Conservation (phyloP, 2,888 invertebrate genomes). For the Ypsolopha scabrella region DNA sequence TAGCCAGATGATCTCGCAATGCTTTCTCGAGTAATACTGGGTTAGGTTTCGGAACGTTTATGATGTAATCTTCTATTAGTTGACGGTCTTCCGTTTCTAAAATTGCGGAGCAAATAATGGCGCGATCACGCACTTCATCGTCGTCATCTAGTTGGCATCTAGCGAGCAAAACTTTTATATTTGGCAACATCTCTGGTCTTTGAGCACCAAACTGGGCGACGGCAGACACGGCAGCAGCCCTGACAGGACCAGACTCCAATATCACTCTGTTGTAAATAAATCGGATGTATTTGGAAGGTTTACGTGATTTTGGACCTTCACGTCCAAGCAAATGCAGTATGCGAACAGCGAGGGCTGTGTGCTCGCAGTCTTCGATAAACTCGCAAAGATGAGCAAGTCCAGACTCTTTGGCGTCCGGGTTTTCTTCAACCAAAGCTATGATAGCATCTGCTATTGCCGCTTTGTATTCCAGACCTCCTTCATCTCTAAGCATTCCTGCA, state of each 20-base stretch:
- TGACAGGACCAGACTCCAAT: slow-evolving; percentile 93
- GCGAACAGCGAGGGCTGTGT: slow-evolving; percentile 94
- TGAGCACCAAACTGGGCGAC: slow-evolving; percentile 98
- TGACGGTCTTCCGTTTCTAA: slow-evolving; percentile 77
- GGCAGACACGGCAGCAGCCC: slow-evolving; percentile 97
- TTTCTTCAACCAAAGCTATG: slow-evolving; percentile 97
- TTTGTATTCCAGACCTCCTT: slow-evolving; percentile 98
- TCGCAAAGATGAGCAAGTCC: slow-evolving; percentile 97
- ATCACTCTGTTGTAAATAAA: slow-evolving; percentile 94
- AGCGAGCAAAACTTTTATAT: slow-evolving; percentile 82
- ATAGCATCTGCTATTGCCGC: slow-evolving; percentile 98
- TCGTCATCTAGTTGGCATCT: slow-evolving; percentile 97
- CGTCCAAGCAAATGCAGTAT: slow-evolving; percentile 96
- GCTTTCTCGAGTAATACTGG: slow-evolving; percentile 91
- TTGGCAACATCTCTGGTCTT: slow-evolving; percentile 74
- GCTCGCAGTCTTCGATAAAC: slow-evolving; percentile 99
- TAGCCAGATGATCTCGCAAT: slow-evolving; percentile 83
- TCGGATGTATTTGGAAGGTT: slow-evolving; percentile 88
- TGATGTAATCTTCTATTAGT: slow-evolving; percentile 81
- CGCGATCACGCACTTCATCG: slow-evolving; percentile 98
- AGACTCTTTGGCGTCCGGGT: slow-evolving; percentile 96
- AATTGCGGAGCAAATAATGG: slow-evolving; percentile 94
- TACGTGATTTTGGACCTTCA: slow-evolving; percentile 96
- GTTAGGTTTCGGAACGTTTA: slow-evolving; percentile 83
- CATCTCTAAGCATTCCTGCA: slow-evolving; percentile 96